Evolutionary conservation across 2,113 vertebrate species (phyloP).

Genomic region (Gobius niger): DNA sequence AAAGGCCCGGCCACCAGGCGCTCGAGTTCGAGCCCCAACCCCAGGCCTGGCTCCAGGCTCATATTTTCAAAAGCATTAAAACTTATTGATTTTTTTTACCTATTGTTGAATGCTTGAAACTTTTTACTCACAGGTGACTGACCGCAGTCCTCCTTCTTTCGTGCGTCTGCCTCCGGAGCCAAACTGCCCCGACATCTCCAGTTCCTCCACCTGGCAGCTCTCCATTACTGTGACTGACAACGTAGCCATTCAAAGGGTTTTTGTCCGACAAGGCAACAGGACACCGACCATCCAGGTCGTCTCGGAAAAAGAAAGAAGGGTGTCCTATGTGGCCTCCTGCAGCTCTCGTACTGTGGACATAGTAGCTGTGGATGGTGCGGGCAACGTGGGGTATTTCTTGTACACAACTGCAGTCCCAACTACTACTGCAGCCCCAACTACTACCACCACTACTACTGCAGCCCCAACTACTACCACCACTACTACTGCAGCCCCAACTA

Average conservation of each 20-base stretch:
- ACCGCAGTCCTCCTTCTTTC: neutral
- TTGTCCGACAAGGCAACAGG: slow-evolving; percentile 50
- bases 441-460: too few species aligned
- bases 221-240: slow-evolving; percentile 34
- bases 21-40: too few species aligned
- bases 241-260: slow-evolving; percentile 47
- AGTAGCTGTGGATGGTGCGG: slow-evolving; percentile 61
- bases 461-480: too few species aligned
- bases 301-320: slow-evolving; percentile 33
- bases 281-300: slow-evolving; percentile 38
- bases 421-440: too few species aligned
- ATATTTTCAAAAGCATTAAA: too few species aligned
- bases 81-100: too few species aligned
- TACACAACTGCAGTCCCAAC: neutral
- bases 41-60: too few species aligned
- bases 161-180: slow-evolving; percentile 48
- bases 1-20: too few species aligned
- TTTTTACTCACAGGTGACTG: neutral
- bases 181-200: slow-evolving; percentile 37
- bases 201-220: slow-evolving; percentile 34
- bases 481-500: too few species aligned
- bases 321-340: slow-evolving; percentile 61
- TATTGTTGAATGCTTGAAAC: neutral
- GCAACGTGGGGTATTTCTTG: slow-evolving; percentile 58
- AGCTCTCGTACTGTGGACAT: slow-evolving; percentile 51